These are phyloP conservation scores for Crenuchus spilurus DNA, from an alignment of 2,797 vertebrate genomes.

Conservation along the genomic window DNA sequence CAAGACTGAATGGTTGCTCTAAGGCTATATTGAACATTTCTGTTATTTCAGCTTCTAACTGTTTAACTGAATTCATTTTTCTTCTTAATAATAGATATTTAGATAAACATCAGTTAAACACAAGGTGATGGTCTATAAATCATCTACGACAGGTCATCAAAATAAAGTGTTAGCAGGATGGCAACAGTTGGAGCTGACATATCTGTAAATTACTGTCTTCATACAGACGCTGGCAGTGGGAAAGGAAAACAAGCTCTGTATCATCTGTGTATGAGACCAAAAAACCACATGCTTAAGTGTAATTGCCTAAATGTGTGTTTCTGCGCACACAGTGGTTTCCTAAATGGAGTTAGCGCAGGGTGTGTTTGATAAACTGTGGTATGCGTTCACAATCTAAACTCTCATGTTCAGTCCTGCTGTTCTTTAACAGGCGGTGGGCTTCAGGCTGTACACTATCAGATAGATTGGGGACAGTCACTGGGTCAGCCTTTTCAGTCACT, in stretches of 20 bases:
- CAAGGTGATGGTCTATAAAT: not conserved
- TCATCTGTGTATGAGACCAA: constrained; percentile 17
- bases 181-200: not conserved
- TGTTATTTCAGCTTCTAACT: not conserved
- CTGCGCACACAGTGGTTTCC: constrained; percentile 15
- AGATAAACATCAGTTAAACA: not conserved
- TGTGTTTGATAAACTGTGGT: constrained; percentile 24
- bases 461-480: too few species aligned
- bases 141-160: not conserved
- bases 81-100: not conserved
- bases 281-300: constrained; percentile 23
- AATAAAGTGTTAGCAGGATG: not conserved
- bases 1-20: too few species aligned
- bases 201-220: constrained; percentile 6
- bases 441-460: too few species aligned
- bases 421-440: not conserved
- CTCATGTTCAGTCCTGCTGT: constrained; percentile 10
- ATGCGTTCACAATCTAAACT: constrained; percentile 18
- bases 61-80: not conserved
- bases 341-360: not conserved
- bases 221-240: not conserved
- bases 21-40: not conserved
- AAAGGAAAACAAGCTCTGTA: not conserved
- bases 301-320: constrained; percentile 19
- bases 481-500: too few species aligned